These are phyloP conservation scores for Rhopalosiphum padi DNA, from an alignment of 1,140 invertebrate genomes.

Conservation along the genomic window DNA sequence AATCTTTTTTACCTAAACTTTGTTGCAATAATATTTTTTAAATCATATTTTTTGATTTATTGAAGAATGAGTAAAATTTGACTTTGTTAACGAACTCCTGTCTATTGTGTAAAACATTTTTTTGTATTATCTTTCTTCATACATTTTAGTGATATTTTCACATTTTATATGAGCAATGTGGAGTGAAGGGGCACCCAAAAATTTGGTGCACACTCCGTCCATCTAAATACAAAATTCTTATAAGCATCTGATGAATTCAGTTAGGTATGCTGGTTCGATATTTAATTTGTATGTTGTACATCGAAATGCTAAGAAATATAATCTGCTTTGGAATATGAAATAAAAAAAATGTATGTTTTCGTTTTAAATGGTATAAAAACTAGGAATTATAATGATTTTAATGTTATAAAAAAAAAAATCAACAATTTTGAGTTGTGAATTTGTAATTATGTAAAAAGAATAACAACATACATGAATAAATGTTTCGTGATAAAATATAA, in stretches of 20 bases:
- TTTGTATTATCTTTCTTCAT: background rate
- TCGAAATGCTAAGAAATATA: background rate
- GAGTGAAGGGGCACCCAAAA: too few species aligned
- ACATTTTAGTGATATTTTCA: background rate
- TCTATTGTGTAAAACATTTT: background rate
- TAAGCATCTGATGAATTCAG: background rate
- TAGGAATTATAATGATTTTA: background rate
- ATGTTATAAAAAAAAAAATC: too few species aligned
- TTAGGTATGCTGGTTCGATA: too few species aligned
- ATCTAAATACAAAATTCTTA: background rate
- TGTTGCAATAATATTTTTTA: background rate
- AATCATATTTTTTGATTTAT: background rate
- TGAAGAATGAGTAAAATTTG: background rate
- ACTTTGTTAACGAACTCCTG: background rate
- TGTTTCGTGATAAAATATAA: background rate
- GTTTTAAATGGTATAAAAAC: background rate
- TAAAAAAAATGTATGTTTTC: background rate
- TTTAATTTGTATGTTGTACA: too few species aligned
- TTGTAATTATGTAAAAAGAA: background rate
- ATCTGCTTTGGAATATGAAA: background rate
- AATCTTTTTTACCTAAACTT: background rate
- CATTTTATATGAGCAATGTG: background rate
- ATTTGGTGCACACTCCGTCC: background rate
- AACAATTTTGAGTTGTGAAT: background rate
- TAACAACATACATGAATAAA: background rate